Evolutionary conservation across 2,888 invertebrate genomes (phyloP).

Genomic region (Leptarthrus brevirostris): DNA sequence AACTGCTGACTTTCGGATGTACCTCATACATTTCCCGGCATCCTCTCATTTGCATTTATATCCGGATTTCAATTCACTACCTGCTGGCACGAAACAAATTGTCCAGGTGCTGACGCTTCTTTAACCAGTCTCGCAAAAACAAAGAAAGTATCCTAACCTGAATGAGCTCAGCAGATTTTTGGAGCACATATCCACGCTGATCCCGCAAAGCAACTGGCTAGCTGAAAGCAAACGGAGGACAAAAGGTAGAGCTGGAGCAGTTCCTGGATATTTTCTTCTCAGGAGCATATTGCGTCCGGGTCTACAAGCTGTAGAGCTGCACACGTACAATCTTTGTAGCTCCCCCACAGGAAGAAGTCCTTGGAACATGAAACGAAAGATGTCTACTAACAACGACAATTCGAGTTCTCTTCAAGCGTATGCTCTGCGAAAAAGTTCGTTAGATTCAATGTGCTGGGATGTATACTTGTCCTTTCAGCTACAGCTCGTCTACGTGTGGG

Average conservation of each 20-base stretch:
- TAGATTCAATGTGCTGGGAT: background rate
- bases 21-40: conserved; percentile 1
- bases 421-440: conserved; percentile 29
- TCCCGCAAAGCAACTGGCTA: no score
- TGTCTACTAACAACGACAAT: conserved; percentile 5
- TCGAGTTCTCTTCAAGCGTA: conserved; percentile 19
- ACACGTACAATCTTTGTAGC: background rate
- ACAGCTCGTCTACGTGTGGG: background rate
- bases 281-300: background rate
- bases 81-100: conserved; percentile 39
- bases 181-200: background rate
- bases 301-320: background rate
- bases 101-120: conserved; percentile 45
- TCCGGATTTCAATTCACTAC: conserved; percentile 45
- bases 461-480: background rate
- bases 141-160: background rate
- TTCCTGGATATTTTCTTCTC: background rate
- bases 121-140: conserved; percentile 6
- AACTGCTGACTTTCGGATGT: conserved; percentile 42
- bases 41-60: conserved; percentile 46
- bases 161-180: conserved; percentile 11
- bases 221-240: background rate
- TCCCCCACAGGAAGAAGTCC: background rate
- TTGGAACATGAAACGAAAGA: background rate
- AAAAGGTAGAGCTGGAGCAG: background rate